A percentile compares a stretch with the other conserved stretches of the same genome.
Evolutionary conservation across 2,113 vertebrate species (phyloP).

Genomic region (Pachycephala philippinensis): DNA sequence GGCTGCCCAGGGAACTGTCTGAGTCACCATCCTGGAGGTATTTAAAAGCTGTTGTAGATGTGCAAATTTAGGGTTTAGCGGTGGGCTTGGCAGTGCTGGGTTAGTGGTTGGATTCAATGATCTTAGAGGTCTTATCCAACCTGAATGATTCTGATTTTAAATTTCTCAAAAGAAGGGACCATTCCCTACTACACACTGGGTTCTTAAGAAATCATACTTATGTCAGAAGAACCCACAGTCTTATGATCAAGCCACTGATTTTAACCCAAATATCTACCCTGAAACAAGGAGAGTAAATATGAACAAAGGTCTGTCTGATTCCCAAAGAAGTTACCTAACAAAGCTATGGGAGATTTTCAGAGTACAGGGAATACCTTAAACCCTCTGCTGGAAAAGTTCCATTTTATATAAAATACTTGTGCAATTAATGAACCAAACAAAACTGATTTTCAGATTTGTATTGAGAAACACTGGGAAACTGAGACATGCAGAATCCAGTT

Average conservation of each 20-base stretch:
- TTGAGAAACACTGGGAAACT: neutral
- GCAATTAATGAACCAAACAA: neutral
- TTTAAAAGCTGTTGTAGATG: neutral
- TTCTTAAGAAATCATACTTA: neutral
- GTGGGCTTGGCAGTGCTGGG: neutral
- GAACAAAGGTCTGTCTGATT: neutral
- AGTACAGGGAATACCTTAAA: neutral
- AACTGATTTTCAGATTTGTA: neutral
- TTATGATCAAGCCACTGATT: neutral
- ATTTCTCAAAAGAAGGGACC: neutral
- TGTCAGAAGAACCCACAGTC: neutral
- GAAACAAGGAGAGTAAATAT: neutral
- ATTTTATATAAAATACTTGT: neutral
- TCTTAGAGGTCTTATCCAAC: neutral
- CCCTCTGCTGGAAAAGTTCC: neutral
- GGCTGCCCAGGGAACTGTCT: neutral
- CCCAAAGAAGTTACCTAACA: neutral
- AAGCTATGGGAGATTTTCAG: neutral
- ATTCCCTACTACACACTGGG: accelerated
- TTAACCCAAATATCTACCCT: neutral
- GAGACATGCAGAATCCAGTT: neutral
- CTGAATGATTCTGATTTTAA: neutral
- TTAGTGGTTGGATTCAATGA: neutral
- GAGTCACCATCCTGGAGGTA: neutral
- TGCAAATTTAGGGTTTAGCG: neutral